phyloP scores from a whole-genome alignment of 2,888 invertebrate species.

The Micoletzkya japonica region DNA sequence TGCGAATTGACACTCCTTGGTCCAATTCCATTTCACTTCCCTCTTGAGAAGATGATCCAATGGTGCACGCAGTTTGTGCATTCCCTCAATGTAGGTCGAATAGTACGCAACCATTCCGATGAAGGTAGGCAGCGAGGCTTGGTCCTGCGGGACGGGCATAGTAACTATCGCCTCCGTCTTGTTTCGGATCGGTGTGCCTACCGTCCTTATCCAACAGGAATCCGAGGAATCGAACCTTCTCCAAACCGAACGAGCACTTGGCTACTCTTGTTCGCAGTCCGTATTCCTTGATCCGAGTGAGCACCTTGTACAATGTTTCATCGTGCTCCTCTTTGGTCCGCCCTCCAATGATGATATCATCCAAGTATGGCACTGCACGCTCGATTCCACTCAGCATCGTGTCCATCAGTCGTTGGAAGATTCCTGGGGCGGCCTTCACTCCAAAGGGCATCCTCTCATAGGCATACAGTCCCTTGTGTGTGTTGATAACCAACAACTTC shows the following conservation, averaged over 20 bases:
- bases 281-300: constrained; percentile 29
- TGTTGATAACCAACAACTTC: constrained; percentile 36
- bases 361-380: constrained; percentile 30
- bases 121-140: constrained; percentile 28
- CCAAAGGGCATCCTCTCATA: constrained; percentile 48
- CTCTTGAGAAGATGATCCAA: constrained; percentile 29
- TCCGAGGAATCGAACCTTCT: constrained; percentile 31
- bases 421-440: constrained; percentile 42
- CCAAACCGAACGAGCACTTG: constrained; percentile 28
- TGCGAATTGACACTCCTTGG: not conserved
- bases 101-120: constrained; percentile 30
- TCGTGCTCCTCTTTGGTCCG: constrained; percentile 29
- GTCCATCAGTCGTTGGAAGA: constrained; percentile 47
- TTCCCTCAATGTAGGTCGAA: not conserved
- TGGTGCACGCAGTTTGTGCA: constrained; percentile 14
- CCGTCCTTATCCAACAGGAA: constrained; percentile 27
- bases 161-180: constrained; percentile 28
- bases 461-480: constrained; percentile 42
- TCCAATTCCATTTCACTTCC: constrained; percentile 19
- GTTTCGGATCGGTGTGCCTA: constrained; percentile 24
- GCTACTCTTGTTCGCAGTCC: constrained; percentile 28
- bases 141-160: constrained; percentile 29
- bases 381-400: constrained; percentile 33
- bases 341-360: constrained; percentile 37
- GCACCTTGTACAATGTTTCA: constrained; percentile 20